These are phyloP conservation scores for Tetrax tetrax DNA, from an alignment of 2,113 vertebrate species.

Conservation along the genomic window DNA sequence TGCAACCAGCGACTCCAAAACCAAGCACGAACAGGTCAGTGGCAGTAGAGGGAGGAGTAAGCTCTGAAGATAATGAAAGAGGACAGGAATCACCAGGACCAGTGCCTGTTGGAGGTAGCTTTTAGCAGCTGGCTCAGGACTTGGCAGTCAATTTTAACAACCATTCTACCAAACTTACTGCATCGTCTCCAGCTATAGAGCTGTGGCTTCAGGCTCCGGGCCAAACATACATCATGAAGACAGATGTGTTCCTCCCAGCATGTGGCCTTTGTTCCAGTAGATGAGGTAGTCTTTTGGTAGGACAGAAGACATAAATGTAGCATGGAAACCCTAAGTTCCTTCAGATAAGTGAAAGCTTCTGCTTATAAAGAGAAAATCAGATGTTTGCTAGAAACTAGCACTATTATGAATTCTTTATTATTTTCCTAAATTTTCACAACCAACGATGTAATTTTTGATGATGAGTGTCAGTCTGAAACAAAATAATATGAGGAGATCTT, in stretches of 20 bases:
- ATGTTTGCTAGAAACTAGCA: background rate
- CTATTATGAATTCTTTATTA: background rate
- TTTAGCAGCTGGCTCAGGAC: slow-evolving; percentile 11
- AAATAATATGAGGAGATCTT: background rate
- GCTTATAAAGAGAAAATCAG: background rate
- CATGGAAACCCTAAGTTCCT: background rate
- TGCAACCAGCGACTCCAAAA: background rate
- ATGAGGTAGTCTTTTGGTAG: slow-evolving; percentile 30
- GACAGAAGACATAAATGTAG: background rate
- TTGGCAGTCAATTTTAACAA: slow-evolving; percentile 9
- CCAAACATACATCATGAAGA: slow-evolving; percentile 27
- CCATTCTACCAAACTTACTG: slow-evolving; percentile 6
- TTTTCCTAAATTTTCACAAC: background rate
- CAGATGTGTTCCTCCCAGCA: slow-evolving; percentile 18
- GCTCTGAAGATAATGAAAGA: background rate
- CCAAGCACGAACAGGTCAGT: background rate
- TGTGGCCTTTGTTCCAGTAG: slow-evolving; percentile 22
- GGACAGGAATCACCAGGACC: background rate
- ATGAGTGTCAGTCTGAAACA: background rate
- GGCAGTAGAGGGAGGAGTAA: background rate
- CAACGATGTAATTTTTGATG: background rate
- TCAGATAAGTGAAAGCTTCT: slow-evolving; percentile 6
- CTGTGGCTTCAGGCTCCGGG: background rate
- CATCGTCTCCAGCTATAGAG: slow-evolving; percentile 5
- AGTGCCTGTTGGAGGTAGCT: background rate